Percentiles rank a stretch among this genome's conserved stretches.
phyloP scores from a whole-genome alignment of 1,140 invertebrate species.

The Trissolcus basalis region DNA sequence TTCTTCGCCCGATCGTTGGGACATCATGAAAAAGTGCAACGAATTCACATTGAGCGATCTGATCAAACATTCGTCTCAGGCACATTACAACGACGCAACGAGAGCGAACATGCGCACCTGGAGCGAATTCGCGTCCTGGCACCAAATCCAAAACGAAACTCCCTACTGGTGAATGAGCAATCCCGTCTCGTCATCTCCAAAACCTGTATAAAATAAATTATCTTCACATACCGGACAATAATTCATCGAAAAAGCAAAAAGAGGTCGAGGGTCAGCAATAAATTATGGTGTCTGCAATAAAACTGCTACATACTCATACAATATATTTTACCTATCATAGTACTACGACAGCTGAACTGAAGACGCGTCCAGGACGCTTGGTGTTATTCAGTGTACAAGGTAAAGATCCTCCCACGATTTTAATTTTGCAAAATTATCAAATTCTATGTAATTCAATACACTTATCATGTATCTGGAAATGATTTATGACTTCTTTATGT shows the following conservation, averaged over 20 bases:
- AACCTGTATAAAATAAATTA: conserved; percentile 23
- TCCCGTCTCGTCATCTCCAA: neutral
- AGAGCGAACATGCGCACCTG: conserved; percentile 78
- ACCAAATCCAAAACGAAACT: conserved; percentile 80
- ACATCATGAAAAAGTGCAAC: conserved; percentile 19
- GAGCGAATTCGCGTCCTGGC: conserved; percentile 86
- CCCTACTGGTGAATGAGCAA: conserved; percentile 82
- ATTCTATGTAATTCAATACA: too few species aligned
- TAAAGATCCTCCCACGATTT: too few species aligned
- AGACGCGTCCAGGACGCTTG: too few species aligned
- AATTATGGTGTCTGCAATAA: conserved; percentile 28
- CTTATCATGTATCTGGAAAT: too few species aligned
- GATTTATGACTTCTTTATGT: too few species aligned
- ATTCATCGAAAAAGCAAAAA: conserved; percentile 7
- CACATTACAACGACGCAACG: conserved; percentile 66
- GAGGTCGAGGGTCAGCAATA: conserved; percentile 7
- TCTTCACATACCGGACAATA: conserved; percentile 23
- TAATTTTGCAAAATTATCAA: too few species aligned
- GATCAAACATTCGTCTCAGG: conserved; percentile 14
- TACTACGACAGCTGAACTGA: conserved; percentile 13
- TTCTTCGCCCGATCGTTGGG: conserved; percentile 38
- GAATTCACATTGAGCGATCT: conserved; percentile 7
- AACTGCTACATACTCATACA: conserved; percentile 35
- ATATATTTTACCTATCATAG: conserved; percentile 38
- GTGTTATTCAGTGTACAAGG: too few species aligned